Evolutionary conservation across 1,140 invertebrate species (phyloP), one percentile per base, ranked within the genome.

Genomic region (Galendromus occidentalis): DNA sequence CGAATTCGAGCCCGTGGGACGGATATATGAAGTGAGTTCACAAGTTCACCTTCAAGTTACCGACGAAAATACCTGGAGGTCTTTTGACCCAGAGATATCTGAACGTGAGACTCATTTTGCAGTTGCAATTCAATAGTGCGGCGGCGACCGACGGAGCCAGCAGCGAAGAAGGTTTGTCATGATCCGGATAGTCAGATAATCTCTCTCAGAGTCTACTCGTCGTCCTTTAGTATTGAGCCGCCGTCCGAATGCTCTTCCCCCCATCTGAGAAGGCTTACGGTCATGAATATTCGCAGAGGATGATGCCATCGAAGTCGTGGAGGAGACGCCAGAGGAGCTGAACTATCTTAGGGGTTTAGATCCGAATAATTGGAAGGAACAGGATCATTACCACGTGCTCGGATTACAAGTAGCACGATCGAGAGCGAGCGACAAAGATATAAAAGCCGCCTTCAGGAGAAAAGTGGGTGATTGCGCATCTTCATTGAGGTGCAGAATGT

Each of bases 361-460:
- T 78, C 92, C 92, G n/a, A 91, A 88, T 74, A 85, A 93, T 72
- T 96, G 91, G 91, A 96, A 94, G 79, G 79, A 90, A 72, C 92
- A 96, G 79, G 93, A 96, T 75, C 91, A 97, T 77, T 98, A 97
- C 78, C 85, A 85, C 55, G 90, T 98, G 20, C 76, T 98, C 64
- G 92, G 93, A 42, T 80, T 98, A 67, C 83, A 83, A 71, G 83
- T 85, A 67, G 75, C 88, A 63, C 80, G 91, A 44, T 81, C 81
- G 72, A 83, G 83, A 75, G 91, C 93, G 0, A 85, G 84, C 14
- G 88, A 94, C 69, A 87, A 93, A 68, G 84, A 93, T 71, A 91
- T 97, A 39, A 92, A 91, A 75, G 84, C 84, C 74, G 91, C 91
- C 39, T 95, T 91, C 84, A 82, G 85, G 77, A 85, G 79, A 66